Conservation (phyloP, 2,797 vertebrate species). For the Heteromormyrus szaboi region DNA sequence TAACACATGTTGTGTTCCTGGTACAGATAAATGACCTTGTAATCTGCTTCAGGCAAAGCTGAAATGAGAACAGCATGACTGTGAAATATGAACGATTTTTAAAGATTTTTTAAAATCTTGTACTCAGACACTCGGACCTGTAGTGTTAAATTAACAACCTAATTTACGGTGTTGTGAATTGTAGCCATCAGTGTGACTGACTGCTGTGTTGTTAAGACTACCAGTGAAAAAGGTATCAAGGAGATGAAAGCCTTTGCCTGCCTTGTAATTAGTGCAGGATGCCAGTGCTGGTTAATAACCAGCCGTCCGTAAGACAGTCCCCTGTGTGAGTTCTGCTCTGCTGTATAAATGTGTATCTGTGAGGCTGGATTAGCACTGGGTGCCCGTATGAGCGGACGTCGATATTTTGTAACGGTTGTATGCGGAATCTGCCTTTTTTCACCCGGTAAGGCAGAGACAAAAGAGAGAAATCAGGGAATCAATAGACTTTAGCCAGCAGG, state of each 20-base stretch:
- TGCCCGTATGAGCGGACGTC: slow-evolving; percentile 39
- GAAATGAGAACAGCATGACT: not conserved
- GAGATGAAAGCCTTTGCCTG: not conserved
- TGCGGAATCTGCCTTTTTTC: slow-evolving; percentile 46
- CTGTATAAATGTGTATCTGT: not conserved
- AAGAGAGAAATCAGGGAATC: slow-evolving; percentile 62
- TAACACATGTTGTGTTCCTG: not conserved
- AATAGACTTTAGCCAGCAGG: slow-evolving; percentile 49
- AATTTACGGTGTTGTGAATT: not conserved
- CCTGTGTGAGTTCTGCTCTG: not conserved
- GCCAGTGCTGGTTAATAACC: not conserved
- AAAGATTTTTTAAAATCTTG: not conserved
- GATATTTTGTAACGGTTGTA: slow-evolving; percentile 10
- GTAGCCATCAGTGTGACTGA: not conserved
- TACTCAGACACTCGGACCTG: not conserved
- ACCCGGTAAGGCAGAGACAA: slow-evolving; percentile 50
- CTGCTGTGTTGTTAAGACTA: not conserved
- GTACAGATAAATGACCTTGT: not conserved
- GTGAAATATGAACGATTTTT: slow-evolving; percentile 1
- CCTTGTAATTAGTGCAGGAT: not conserved
- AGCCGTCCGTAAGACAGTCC: not conserved
- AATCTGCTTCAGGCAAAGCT: not conserved
- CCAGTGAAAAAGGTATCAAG: not conserved
- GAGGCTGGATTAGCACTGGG: slow-evolving; percentile 4
- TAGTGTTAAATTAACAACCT: not conserved